Evolutionary conservation across 2,888 invertebrate genomes (phyloP).

Genomic region (Cheilosia pagana): DNA sequence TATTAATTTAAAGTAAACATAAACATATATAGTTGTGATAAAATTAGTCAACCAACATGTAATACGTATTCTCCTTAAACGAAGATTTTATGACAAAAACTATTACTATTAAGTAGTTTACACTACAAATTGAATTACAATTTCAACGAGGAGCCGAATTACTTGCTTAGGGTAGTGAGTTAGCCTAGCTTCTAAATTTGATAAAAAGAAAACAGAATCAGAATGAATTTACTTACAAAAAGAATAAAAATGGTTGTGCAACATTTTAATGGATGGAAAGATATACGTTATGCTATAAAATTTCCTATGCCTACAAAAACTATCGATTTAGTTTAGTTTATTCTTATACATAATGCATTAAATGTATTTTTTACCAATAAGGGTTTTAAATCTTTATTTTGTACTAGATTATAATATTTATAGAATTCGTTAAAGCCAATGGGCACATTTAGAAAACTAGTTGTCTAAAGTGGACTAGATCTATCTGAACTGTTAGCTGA

Average conservation of each 20-base stretch:
- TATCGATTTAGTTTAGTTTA: no score
- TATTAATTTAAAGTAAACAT: conserved; percentile 27
- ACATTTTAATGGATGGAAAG: conserved; percentile 41
- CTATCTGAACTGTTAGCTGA: no score
- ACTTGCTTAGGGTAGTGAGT: conserved; percentile 43
- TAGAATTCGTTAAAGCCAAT: no score
- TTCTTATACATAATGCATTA: no score
- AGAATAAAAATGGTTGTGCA: conserved; percentile 64
- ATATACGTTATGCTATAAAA: conserved; percentile 6
- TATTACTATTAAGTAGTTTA: conserved; percentile 38
- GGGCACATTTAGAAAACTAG: no score
- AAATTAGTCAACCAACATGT: conserved; percentile 22
- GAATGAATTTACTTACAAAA: conserved; percentile 10
- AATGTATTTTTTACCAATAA: neutral
- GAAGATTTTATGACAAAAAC: conserved; percentile 31
- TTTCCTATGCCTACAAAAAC: neutral
- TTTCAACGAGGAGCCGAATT: conserved; percentile 51
- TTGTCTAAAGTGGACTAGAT: no score
- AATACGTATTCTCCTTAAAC: conserved; percentile 18
- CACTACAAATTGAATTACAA: conserved; percentile 20
- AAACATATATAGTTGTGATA: conserved; percentile 68
- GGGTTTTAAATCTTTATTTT: neutral
- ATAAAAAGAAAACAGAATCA: neutral
- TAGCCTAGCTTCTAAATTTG: conserved; percentile 4
- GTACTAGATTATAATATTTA: no score